phyloP scores from a whole-genome alignment of 2,113 vertebrate genomes.

The Podarcis raffonei region DNA sequence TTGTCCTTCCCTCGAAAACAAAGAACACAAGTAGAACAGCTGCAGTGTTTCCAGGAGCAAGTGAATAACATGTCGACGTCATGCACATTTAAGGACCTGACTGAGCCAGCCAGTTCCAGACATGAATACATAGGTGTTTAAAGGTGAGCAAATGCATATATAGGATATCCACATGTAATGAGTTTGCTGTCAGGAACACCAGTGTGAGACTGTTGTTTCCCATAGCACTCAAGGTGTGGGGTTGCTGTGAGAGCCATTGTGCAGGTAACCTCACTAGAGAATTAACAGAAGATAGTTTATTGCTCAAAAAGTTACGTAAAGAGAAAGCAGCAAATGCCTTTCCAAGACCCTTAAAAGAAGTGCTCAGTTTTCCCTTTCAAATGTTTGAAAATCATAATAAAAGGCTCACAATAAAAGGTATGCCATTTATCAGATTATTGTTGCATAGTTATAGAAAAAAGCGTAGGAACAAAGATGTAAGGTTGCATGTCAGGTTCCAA shows the following conservation, averaged over 20 bases:
- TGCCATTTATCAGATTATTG: background rate
- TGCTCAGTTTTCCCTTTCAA: background rate
- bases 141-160: background rate
- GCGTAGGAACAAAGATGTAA: constrained; percentile 13
- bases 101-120: background rate
- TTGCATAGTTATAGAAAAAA: background rate
- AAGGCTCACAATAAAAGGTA: background rate
- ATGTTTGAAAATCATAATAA: background rate
- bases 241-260: background rate
- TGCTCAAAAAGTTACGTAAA: background rate
- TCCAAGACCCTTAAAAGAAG: background rate
- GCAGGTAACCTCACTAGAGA: background rate
- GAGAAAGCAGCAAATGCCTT: background rate
- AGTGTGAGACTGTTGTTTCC: background rate
- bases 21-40: background rate
- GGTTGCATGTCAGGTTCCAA: background rate
- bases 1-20: background rate
- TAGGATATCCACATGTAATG: background rate
- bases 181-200: background rate
- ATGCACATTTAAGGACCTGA: background rate
- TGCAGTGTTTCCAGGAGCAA: background rate
- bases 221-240: background rate
- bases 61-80: no score
- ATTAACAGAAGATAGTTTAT: background rate
- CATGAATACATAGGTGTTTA: background rate